Evolutionary conservation across 2,888 invertebrate species (phyloP), one percentile per base, ranked within the genome.

Genomic region (Meliscaeva auricollis): DNA sequence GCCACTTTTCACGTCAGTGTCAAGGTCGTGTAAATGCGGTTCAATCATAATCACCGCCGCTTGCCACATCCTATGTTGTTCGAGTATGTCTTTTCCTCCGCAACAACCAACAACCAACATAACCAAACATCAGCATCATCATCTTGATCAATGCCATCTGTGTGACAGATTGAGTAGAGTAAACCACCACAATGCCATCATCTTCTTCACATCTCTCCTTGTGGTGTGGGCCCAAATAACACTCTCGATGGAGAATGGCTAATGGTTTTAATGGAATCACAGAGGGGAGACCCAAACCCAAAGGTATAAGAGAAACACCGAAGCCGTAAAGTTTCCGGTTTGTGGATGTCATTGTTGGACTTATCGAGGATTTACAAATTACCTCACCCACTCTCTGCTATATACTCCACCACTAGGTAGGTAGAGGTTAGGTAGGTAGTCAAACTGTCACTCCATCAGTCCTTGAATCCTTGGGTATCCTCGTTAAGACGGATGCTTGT

Each of bases 291-390:
- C 38, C 38, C 15, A 17, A 46, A 38, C 26, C 38, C 38, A n/a
- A 54, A 60, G 69, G 50, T 44, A 64, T 17, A 38, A 48, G 72
- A 58, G n/a, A n/a, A n/a, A 54, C 38, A 30, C 48, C 46, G 48
- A 70, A 52, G 54, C 52, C 32, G 64, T 46, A 66, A 64, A 48
- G 56, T 64, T 78, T 20, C 44, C 58, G 50, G 68, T 79, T 74
- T 79, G 50, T 60, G 52, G 62, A 41, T 73, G 79, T 79, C 68
- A 68, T 66, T 79, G 73, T 52, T 66, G 66, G 73, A 73, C 79
- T 79, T 79, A 79, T 68, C 79, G 66, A 60, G 50, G 79, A 73
- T 79, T 79, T 73, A 79, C 68, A 79, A 74, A 74, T 79, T 66
- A 79, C 48, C 50, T 56, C 6, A 11, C 66, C 22, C 56, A 38